Evolutionary conservation across 2,888 invertebrate genomes (phyloP).

Genomic region (Lasioglossum oenotherae): DNA sequence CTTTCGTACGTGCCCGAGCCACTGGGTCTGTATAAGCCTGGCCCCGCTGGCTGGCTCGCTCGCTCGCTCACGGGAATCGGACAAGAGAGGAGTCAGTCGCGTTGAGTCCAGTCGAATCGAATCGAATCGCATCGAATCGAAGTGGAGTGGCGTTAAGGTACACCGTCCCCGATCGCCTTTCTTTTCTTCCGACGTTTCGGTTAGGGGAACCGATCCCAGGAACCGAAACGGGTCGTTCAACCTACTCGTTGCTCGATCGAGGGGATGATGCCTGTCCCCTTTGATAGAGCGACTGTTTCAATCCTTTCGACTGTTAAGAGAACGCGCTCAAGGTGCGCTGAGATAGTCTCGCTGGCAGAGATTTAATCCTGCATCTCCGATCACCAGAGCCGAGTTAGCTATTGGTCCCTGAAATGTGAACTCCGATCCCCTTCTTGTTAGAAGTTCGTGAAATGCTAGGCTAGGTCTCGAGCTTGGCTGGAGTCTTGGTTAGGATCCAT

Average conservation of each 20-base stretch:
- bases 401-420: not conserved
- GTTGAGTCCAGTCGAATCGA: not conserved
- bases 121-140: constrained; percentile 8
- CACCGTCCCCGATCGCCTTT: constrained; percentile 20
- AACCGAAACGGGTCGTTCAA: constrained; percentile 22
- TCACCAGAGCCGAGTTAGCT: not conserved
- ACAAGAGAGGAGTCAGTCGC: constrained; percentile 32
- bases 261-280: constrained; percentile 17
- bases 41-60: not conserved
- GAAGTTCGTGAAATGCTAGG: too few species aligned
- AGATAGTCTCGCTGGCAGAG: not conserved
- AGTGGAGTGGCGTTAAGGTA: constrained; percentile 51
- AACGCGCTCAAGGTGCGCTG: not conserved
- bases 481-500: not conserved
- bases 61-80: constrained; percentile 28
- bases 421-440: not conserved
- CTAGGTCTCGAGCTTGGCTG: not conserved
- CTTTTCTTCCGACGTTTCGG: constrained; percentile 9
- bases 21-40: not conserved
- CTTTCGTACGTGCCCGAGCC: constrained; percentile 70
- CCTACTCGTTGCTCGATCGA: constrained; percentile 3
- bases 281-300: constrained; percentile 8
- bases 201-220: constrained; percentile 3
- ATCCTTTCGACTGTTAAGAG: not conserved
- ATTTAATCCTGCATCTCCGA: not conserved